Evolutionary conservation across 2,797 vertebrate species (phyloP), one percentile per base, ranked within the genome.

Genomic region (Acipenser transmontanus): DNA sequence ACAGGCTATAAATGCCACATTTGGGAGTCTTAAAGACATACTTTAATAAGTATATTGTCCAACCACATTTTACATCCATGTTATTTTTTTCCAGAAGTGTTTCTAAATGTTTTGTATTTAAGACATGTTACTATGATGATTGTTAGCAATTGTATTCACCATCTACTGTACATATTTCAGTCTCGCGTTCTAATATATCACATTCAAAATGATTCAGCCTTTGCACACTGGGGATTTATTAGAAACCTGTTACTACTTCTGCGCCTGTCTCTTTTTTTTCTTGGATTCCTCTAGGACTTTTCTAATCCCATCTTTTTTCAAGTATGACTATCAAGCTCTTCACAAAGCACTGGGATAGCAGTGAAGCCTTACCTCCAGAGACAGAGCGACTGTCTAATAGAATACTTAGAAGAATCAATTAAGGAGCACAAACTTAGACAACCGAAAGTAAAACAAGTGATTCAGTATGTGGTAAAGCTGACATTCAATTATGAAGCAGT

Each of bases 401-500:
- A 70, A 52, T 63, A 56, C 61, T 50, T 11, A 48, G 60, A 63
- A 66, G 64, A 70, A 70, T 70, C 69, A 70, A 70, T 70, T 67
- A 64, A 67, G 20, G 7, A 11, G 12, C 47, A 34, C 60, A 59
- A 63, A 57, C 61, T 34, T 34, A 50, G 56, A 56, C 48, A 65
- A 34, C 59, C 59, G 49, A 12, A 34, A 47, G 10, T 14, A 49
- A n/a, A 57, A 34, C 4, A 34, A 61, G 6, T 49, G n/a, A 34
- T 34, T 51, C 50, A 51, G 49, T 13, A 49, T 52, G 14, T 61
- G 59, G 8, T 49, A 20, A 63, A 70, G 49, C 48, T 64, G 34
- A 68, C 52, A 63, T 64, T 57, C 9, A 11, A 2, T 57, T 57
- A 57, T 7, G 20, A 52, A 59, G 49, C 47, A 13, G 1, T 47